Evolutionary conservation across 2,888 invertebrate species (phyloP).

Genomic region (Meliscaeva auricollis): DNA sequence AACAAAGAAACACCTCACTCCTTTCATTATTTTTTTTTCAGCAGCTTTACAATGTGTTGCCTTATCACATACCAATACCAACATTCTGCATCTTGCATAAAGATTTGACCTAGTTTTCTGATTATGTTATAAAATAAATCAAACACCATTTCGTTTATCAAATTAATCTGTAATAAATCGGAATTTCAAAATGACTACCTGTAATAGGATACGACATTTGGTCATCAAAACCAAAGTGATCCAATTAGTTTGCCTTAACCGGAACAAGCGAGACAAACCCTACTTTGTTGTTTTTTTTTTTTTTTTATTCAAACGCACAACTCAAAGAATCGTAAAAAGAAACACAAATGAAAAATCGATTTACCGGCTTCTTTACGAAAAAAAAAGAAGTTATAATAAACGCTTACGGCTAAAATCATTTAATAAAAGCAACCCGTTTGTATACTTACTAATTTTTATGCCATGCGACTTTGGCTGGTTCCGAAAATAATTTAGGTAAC

Average conservation of each 20-base stretch:
- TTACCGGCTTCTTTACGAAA: conserved; percentile 22
- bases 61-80: background rate
- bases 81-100: background rate
- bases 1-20: no score
- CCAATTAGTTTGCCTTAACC: conserved; percentile 49
- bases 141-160: background rate
- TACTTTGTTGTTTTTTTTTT: background rate
- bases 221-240: conserved; percentile 11
- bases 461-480: conserved; percentile 41
- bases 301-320: conserved; percentile 13
- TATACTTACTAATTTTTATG: conserved; percentile 49
- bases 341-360: conserved; percentile 40
- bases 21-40: no score
- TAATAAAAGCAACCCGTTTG: conserved; percentile 44
- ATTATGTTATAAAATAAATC: background rate
- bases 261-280: conserved; percentile 29
- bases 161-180: background rate
- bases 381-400: conserved; percentile 45
- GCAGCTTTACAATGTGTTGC: no score
- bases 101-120: background rate
- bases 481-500: conserved; percentile 22
- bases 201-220: background rate
- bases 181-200: background rate
- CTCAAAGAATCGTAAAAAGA: conserved; percentile 4
- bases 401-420: conserved; percentile 55